A percentile compares a stretch with the other conserved stretches of the same genome.
Evolutionary conservation across 2,797 vertebrate species (phyloP).

Genomic region (Potorous gilbertii): DNA sequence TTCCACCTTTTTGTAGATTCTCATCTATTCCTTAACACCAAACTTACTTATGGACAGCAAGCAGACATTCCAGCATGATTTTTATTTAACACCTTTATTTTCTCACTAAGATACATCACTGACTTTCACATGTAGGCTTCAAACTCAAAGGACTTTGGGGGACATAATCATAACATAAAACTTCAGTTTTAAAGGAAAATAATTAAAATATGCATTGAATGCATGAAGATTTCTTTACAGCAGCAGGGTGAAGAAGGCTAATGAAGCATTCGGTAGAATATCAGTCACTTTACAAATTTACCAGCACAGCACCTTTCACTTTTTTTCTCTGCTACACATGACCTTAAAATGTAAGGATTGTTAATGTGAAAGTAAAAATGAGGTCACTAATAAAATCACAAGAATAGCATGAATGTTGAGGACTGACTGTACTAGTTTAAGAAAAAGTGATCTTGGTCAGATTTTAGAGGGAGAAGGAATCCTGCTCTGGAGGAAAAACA

Average conservation of each 20-base stretch:
- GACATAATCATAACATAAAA: background rate
- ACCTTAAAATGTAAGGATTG: background rate
- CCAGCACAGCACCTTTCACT: background rate
- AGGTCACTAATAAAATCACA: background rate
- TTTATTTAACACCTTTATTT: background rate
- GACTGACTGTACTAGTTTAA: conserved; percentile 53
- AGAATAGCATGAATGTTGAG: background rate
- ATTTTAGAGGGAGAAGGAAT: conserved; percentile 59
- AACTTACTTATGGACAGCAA: background rate
- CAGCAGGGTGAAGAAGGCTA: background rate
- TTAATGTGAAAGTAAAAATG: background rate
- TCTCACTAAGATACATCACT: background rate
- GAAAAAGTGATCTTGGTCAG: conserved; percentile 27
- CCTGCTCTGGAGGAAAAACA: conserved; percentile 70
- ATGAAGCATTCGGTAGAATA: background rate
- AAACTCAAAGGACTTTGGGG: background rate
- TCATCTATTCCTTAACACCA: background rate
- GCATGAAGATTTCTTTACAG: background rate
- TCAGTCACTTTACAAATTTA: background rate
- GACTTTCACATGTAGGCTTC: background rate
- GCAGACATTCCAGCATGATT: background rate
- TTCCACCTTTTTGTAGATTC: background rate
- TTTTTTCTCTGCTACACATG: background rate
- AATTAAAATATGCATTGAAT: background rate
- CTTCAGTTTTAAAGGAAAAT: background rate